Base-by-base conservation (phyloP, 2,888 invertebrate species). In the Galeruca laticollis region DNA sequence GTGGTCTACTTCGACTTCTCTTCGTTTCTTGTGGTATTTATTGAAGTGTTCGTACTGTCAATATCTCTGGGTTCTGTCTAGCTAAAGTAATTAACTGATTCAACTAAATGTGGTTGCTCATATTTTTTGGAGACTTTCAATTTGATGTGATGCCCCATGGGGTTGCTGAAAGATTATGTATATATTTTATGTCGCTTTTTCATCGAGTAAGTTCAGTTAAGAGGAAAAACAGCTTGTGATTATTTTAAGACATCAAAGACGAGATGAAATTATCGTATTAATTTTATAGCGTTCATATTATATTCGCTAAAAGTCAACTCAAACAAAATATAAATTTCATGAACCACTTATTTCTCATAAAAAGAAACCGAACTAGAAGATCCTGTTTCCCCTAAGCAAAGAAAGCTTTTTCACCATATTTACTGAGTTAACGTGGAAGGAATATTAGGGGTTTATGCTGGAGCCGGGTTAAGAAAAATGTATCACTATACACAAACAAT, bases 381-480 rank as follows among this genome's bases (percentile, higher is more conserved):
- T 37, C 8, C 33, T 15, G 33, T 35, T 40, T 20, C 59, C 37
- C 59, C 18, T 35, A 35, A 40, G 21, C 18, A 59, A 59, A 40
- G 49, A 43, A 47, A 62, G 51, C 37, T 43, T 31, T 62, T 35
- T 26, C 51, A 13, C 47, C 21, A 49, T 62, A 62, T 62, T 62
- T 62, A 62, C 62, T 26, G 15, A 31, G 21, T 31, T 54, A 13
- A n/a, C 47, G 47, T 47, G 47, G 15, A 47, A 47, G 47, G 47
- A n/a, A 47, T 47, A 47, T 47, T 18, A 18, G 18, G 18, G 47
- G 47, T 47, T 18, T n/a, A 47, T 47, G 15, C 15, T 47, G n/a
- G 9, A 47, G 18, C 15, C 5, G 47, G 47, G 47, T 47, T 47
- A 15, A 47, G 47, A 9, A 18, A 47, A 18, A 26, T 26, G n/a